Evolutionary conservation across 2,113 vertebrate species (phyloP), one percentile per base, ranked within the genome.

Genomic region (Equus quagga): DNA sequence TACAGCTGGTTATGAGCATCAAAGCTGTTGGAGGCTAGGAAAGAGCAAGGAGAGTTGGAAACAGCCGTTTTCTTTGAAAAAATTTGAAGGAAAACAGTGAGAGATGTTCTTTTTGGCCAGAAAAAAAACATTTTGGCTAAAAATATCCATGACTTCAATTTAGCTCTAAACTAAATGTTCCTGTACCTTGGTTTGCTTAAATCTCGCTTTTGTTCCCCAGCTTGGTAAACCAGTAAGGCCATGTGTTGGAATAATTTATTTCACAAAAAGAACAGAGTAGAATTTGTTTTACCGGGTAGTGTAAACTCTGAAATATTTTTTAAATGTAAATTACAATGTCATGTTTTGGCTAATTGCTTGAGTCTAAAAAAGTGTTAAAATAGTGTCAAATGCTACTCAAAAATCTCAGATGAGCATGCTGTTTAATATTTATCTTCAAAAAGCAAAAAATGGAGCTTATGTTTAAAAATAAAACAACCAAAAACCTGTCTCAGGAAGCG

Each of bases 101-200:
- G 44, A 90, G 44, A 85, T 83, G 51, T 95, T 89, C 36, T 73
- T 92, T 97, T 92, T 94, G 75, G n/a, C 54, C 56, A 96, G 58
- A 86, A 87, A 91, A 91, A 91, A 83, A 12, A 23, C 14, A 24
- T 8, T 54, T 92, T 85, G 64, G 41, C 73, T 94, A 94, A 97
- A 95, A 62, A 96, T 82, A 85, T 24, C 24, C 70, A 3, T 96
- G 51, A 75, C 69, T 86, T 95, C 24, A 93, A 2, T 91, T 96
- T 84, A 93, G 11, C n/a, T 93, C 26, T 86, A 76, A 95, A 88
- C 8, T 79, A 83, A 95, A 75, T 95, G 41, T 89, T 79, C 49
- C 54, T 80, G 24, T 65, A 88, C 51, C 44, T 81, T 78, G 44
- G 33, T 94, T 97, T 95, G 62, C 64, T 84, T 95, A 93, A 92